A percentile compares a stretch with the other conserved stretches of the same genome.
Evolutionary conservation across 2,797 vertebrate genomes (phyloP).

Genomic region (Enteromius treurensis): DNA sequence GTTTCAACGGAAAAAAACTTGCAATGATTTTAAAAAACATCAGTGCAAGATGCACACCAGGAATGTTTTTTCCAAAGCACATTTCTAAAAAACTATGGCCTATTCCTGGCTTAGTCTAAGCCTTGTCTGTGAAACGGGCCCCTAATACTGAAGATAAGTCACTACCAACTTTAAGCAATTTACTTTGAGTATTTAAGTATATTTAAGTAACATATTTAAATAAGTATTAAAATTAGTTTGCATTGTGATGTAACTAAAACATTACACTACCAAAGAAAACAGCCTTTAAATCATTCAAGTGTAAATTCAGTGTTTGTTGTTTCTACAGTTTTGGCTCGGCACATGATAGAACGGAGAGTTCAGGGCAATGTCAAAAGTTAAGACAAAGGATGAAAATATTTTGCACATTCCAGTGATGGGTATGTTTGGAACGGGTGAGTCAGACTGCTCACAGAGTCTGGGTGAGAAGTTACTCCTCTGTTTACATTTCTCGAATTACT

Average conservation of each 20-base stretch:
- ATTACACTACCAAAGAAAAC: neutral
- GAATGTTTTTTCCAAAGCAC: no score
- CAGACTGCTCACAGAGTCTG: constrained; percentile 45
- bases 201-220: neutral
- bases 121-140: no score
- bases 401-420: constrained; percentile 63
- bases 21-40: no score
- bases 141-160: no score
- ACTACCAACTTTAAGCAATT: neutral
- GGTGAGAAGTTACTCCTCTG: constrained; percentile 57
- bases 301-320: neutral
- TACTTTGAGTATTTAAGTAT: neutral
- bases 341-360: constrained; percentile 8
- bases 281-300: neutral
- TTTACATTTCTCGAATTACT: constrained; percentile 61
- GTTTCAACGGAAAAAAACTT: no score
- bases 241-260: neutral
- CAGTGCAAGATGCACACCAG: no score
- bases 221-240: neutral
- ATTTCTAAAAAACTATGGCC: no score
- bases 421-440: constrained; percentile 34
- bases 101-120: no score
- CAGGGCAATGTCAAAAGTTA: constrained; percentile 30
- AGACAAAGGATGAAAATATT: constrained; percentile 46
- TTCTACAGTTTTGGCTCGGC: neutral